These are phyloP conservation scores for Tetraodon nigroviridis DNA, from an alignment of 2,113 vertebrate species.

Conservation along the genomic window DNA sequence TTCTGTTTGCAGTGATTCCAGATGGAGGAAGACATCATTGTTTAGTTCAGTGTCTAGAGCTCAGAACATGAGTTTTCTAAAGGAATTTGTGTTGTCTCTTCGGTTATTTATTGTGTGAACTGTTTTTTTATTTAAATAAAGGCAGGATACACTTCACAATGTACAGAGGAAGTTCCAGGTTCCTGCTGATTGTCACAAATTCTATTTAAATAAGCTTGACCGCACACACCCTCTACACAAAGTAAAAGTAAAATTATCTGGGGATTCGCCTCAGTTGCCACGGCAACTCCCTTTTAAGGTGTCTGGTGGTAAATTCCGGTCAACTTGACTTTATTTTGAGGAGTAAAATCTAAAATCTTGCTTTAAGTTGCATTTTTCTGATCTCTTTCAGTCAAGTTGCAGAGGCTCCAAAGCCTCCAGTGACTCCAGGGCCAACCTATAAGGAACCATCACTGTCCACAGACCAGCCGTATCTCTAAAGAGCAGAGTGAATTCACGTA, in stretches of 20 bases:
- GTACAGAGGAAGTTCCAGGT: too few species aligned
- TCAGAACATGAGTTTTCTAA: not conserved
- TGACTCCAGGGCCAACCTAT: slow-evolving; percentile 73
- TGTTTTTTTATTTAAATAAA: not conserved
- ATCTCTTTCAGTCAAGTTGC: slow-evolving; percentile 65
- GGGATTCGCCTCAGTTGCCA: too few species aligned
- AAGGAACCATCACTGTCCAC: slow-evolving; percentile 78
- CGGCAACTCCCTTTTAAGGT: too few species aligned
- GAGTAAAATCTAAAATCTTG: not conserved
- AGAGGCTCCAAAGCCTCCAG: slow-evolving; percentile 69
- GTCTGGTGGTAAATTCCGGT: too few species aligned
- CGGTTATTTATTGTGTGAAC: too few species aligned
- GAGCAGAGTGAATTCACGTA: slow-evolving; percentile 8
- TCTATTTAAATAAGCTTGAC: too few species aligned
- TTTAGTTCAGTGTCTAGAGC: too few species aligned
- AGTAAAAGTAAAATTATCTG: too few species aligned
- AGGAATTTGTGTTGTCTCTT: too few species aligned
- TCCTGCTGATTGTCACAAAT: too few species aligned
- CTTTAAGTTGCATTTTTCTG: not conserved
- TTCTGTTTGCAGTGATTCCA: not conserved
- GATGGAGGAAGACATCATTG: not conserved
- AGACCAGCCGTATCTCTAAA: slow-evolving; percentile 88
- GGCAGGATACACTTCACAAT: too few species aligned
- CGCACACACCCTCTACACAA: too few species aligned
- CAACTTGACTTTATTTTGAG: not conserved